Percentiles rank a stretch among this genome's conserved stretches.
Evolutionary conservation across 2,113 vertebrate genomes (phyloP).

Genomic region (Halcyon senegalensis): DNA sequence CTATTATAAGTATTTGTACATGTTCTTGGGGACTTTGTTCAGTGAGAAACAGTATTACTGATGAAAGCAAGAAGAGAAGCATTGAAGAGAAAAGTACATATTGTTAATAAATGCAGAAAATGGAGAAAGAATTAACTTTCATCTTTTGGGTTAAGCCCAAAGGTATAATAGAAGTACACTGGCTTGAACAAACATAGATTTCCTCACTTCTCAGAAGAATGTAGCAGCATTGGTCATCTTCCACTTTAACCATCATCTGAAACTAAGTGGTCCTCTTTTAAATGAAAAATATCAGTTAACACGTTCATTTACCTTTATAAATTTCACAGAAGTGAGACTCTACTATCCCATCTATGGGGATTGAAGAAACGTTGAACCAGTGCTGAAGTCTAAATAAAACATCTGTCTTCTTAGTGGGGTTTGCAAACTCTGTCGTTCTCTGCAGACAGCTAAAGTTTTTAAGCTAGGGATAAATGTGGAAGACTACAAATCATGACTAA

Average conservation of each 20-base stretch:
- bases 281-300: constrained; percentile 8
- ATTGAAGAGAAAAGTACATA: not conserved
- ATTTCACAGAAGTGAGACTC: not conserved
- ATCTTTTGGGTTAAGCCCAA: not conserved
- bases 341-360: not conserved
- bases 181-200: not conserved
- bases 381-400: not conserved
- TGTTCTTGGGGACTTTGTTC: not conserved
- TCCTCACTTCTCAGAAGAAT: not conserved
- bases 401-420: not conserved
- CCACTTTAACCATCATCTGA: not conserved
- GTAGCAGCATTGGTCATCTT: not conserved
- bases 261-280: not conserved
- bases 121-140: not conserved
- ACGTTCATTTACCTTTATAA: not conserved
- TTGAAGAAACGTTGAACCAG: not conserved
- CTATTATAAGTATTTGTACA: not conserved
- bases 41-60: not conserved
- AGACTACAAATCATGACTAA: not conserved
- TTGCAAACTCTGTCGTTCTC: not conserved
- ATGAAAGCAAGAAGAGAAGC: not conserved
- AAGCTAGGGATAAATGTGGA: not conserved
- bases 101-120: not conserved
- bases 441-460: not conserved
- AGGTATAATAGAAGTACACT: not conserved